Evolutionary conservation across 2,888 invertebrate species (phyloP).

Genomic region (Leucozona laternaria): DNA sequence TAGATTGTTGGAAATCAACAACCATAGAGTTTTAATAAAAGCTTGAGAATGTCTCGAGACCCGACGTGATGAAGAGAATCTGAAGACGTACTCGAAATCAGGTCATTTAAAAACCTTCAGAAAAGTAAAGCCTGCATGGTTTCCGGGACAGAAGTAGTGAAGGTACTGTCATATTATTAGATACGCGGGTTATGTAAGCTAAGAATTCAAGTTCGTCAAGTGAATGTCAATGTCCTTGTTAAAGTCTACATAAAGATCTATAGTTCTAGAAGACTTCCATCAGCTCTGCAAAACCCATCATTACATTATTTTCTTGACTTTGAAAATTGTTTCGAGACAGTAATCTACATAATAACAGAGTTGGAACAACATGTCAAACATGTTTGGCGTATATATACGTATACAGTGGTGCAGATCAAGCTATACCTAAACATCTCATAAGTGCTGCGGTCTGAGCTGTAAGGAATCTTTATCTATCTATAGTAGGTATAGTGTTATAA

Average conservation of each 20-base stretch:
- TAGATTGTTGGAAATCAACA: no score
- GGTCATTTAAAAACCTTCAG: no score
- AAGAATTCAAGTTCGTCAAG: background rate
- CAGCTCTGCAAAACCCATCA: slow-evolving; percentile 2
- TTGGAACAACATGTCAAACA: slow-evolving; percentile 57
- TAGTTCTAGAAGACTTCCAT: background rate
- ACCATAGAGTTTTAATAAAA: no score
- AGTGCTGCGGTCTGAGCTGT: slow-evolving; percentile 21
- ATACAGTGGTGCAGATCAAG: slow-evolving; percentile 27
- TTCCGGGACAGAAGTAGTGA: no score
- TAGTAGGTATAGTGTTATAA: slow-evolving; percentile 48
- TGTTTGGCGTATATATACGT: slow-evolving; percentile 5
- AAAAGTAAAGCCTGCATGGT: no score
- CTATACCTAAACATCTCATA: slow-evolving; percentile 53
- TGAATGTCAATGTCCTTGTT: slow-evolving; percentile 2
- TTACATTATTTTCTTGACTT: slow-evolving; percentile 13
- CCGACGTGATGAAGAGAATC: no score
- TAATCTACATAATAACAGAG: slow-evolving; percentile 66
- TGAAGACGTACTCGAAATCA: no score
- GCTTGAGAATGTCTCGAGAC: no score
- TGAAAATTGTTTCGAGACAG: slow-evolving; percentile 4
- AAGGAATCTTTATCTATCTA: slow-evolving; percentile 40
- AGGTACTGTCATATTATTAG: no score
- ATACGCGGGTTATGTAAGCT: background rate
- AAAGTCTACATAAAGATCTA: background rate